Evolutionary conservation across 2,113 vertebrate species (phyloP).

Genomic region (Sigmodon hispidus): DNA sequence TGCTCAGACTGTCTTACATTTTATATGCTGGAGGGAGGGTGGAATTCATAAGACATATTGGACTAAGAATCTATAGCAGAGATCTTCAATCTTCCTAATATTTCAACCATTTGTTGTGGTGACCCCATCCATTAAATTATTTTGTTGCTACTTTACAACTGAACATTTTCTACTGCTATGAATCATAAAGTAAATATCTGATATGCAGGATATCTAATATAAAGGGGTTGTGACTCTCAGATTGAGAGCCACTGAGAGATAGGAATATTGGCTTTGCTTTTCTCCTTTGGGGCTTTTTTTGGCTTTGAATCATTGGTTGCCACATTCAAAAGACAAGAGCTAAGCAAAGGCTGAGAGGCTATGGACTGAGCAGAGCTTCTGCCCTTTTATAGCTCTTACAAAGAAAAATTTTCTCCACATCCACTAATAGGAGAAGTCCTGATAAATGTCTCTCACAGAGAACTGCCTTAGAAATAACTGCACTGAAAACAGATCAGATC

Average conservation of each 20-base stretch:
- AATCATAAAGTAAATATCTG: neutral
- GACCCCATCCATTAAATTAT: neutral
- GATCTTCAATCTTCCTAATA: neutral
- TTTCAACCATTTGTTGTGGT: neutral
- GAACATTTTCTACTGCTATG: neutral
- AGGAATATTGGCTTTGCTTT: neutral
- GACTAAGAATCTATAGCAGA: neutral
- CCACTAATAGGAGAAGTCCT: neutral
- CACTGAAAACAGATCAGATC: neutral
- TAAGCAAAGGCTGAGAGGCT: neutral
- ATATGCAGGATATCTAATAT: neutral
- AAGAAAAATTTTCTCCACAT: neutral
- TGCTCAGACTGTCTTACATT: neutral
- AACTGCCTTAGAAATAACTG: neutral
- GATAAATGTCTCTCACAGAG: neutral
- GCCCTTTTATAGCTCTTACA: neutral
- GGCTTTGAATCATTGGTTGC: neutral
- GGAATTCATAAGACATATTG: neutral
- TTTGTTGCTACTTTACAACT: neutral
- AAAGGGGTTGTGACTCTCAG: neutral
- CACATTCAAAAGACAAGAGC: neutral
- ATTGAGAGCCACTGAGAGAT: neutral
- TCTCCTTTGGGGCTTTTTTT: neutral
- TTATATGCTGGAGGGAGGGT: neutral
- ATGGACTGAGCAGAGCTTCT: neutral